Evolutionary conservation across 1,140 invertebrate species (phyloP).

Genomic region (Papilio polyxenes): DNA sequence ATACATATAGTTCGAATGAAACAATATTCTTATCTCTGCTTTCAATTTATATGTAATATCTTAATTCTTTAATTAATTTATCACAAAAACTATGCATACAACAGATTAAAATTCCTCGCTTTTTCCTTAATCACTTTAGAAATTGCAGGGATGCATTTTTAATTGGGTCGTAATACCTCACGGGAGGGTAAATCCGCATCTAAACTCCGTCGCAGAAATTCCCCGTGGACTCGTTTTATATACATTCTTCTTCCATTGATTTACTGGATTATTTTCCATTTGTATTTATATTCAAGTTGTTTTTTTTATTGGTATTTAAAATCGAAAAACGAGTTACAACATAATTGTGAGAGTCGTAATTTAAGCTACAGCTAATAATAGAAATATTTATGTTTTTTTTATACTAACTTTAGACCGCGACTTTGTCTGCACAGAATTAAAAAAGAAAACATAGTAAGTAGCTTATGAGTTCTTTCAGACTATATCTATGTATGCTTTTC

Average conservation of each 20-base stretch:
- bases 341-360: neutral
- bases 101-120: neutral
- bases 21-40: too few species aligned
- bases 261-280: neutral
- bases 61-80: too few species aligned
- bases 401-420: too few species aligned
- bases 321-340: neutral
- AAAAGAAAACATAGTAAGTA: too few species aligned
- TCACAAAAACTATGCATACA: neutral
- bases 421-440: too few species aligned
- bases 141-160: conserved; percentile 23
- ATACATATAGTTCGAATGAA: too few species aligned
- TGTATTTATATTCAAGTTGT: neutral
- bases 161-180: conserved; percentile 12
- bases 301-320: neutral
- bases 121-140: conserved; percentile 2
- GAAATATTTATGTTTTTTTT: too few species aligned
- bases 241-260: conserved; percentile 21
- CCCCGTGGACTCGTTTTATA: neutral
- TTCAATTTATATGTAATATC: too few species aligned
- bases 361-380: too few species aligned
- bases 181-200: neutral
- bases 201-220: neutral
- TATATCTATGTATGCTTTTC: too few species aligned
- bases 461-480: too few species aligned